phyloP scores from a whole-genome alignment of 2,888 invertebrate genomes.

The Embidobia sp. region DNA sequence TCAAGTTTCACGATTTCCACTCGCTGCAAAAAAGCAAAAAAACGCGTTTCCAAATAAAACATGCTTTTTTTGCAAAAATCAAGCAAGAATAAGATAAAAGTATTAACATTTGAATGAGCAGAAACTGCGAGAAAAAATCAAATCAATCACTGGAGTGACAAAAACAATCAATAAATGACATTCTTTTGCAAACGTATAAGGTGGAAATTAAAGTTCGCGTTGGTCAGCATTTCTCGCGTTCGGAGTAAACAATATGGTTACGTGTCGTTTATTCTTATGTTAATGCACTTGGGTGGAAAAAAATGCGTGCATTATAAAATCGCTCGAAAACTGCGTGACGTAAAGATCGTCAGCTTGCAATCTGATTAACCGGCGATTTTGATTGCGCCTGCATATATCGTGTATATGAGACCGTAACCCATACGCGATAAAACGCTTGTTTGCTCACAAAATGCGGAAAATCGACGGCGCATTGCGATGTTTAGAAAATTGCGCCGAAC shows the following conservation, averaged over 20 bases:
- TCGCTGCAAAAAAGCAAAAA: too few species aligned
- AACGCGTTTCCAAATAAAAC: too few species aligned
- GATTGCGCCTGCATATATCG: too few species aligned
- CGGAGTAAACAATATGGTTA: conserved; percentile 21
- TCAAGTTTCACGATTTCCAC: too few species aligned
- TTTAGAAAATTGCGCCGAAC: conserved; percentile 9
- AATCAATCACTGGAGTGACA: too few species aligned
- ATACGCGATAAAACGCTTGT: not conserved
- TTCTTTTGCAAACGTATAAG: not conserved
- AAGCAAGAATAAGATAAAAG: too few species aligned
- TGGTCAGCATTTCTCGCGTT: conserved; percentile 17
- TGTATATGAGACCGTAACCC: too few species aligned
- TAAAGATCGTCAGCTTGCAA: conserved; percentile 1
- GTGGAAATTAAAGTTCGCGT: not conserved
- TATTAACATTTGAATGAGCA: too few species aligned
- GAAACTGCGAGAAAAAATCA: too few species aligned
- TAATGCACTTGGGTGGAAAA: conserved; percentile 20
- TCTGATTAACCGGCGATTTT: not conserved
- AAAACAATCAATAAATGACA: too few species aligned
- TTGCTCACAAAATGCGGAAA: conserved; percentile 11
- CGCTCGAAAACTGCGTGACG: conserved; percentile 1
- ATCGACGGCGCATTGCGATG: not conserved
- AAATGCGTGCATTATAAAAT: conserved; percentile 13
- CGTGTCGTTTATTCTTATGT: conserved; percentile 21
- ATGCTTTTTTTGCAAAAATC: too few species aligned